phyloP scores from a whole-genome alignment of 2,888 invertebrate species.

The Andricus quercusramuli region DNA sequence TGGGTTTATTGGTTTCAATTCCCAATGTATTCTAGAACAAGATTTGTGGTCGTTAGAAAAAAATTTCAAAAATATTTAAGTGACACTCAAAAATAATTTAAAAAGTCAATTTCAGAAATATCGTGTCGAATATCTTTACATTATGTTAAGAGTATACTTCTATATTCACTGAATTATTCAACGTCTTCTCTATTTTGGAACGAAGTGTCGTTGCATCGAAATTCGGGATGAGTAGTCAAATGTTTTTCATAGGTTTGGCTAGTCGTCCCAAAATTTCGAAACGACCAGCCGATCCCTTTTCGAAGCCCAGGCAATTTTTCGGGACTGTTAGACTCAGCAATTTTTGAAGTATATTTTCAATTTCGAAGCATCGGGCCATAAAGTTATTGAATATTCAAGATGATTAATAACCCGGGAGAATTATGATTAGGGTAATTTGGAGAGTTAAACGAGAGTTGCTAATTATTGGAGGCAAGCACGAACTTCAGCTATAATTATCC shows the following conservation, averaged over 20 bases:
- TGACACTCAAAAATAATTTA: not conserved
- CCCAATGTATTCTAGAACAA: not conserved
- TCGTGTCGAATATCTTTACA: too few relatives aligned
- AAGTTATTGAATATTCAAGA: slow-evolving; percentile 8
- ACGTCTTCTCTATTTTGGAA: not conserved
- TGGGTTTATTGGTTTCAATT: slow-evolving; percentile 42
- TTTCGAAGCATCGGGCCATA: not conserved
- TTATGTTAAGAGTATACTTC: too few relatives aligned
- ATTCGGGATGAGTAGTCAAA: too few relatives aligned
- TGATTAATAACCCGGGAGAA: not conserved
- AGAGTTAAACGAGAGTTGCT: slow-evolving; percentile 22
- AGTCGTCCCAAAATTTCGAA: too few relatives aligned
- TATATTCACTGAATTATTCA: not conserved
- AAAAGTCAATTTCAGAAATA: too few relatives aligned
- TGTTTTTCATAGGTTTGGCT: too few relatives aligned
- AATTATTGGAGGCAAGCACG: slow-evolving; percentile 7
- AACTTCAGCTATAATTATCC: slow-evolving; percentile 24
- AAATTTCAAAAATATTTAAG: not conserved
- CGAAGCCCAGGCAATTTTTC: too few relatives aligned
- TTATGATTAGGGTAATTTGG: slow-evolving; percentile 29
- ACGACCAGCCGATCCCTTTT: too few relatives aligned
- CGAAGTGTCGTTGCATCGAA: too few relatives aligned
- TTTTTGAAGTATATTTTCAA: not conserved
- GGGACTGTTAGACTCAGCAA: too few relatives aligned
- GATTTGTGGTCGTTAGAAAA: not conserved